Conservation (phyloP, 2,888 invertebrate species). For the Trissolcus japonicus region DNA sequence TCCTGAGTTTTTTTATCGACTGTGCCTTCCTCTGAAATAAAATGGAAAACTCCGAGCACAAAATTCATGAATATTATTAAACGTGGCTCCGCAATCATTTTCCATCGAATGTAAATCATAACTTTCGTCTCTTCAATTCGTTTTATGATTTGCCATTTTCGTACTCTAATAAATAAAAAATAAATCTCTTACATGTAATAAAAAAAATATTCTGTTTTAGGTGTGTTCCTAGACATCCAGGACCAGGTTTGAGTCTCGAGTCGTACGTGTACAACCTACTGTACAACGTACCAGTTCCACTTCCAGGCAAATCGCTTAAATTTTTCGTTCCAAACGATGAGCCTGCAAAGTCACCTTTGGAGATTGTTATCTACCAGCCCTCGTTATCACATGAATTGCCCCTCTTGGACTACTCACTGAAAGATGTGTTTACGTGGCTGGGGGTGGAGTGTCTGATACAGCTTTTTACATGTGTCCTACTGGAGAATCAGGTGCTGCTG, state of each 20-base stretch:
- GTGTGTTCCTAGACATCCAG: slow-evolving; percentile 87
- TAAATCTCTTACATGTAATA: background rate
- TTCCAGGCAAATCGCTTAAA: slow-evolving; percentile 89
- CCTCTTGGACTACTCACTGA: slow-evolving; percentile 93
- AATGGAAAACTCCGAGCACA: background rate
- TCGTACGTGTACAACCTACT: slow-evolving; percentile 96
- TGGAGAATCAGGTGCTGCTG: slow-evolving; percentile 97
- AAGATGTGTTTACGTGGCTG: slow-evolving; percentile 90
- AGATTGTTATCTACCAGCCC: slow-evolving; percentile 85
- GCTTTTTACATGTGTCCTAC: slow-evolving; percentile 93
- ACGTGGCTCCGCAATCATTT: background rate
- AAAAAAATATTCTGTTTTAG: slow-evolving; percentile 72
- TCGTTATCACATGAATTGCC: slow-evolving; percentile 90
- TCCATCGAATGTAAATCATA: background rate
- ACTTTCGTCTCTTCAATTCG: too few relatives aligned
- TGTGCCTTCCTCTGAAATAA: slow-evolving; percentile 7
- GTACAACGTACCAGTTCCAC: slow-evolving; percentile 94
- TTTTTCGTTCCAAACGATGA: slow-evolving; percentile 74
- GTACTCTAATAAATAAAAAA: too few relatives aligned
- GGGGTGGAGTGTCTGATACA: slow-evolving; percentile 95
- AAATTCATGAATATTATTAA: too few relatives aligned
- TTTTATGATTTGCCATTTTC: too few relatives aligned
- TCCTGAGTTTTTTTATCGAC: slow-evolving; percentile 5
- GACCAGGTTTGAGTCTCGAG: slow-evolving; percentile 89
- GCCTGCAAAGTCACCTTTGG: slow-evolving; percentile 72